A percentile compares a stretch with the other conserved stretches of the same genome.
These are phyloP conservation scores for Bothrops alternatus DNA, from an alignment of 2,797 vertebrate genomes.

Conservation along the genomic window DNA sequence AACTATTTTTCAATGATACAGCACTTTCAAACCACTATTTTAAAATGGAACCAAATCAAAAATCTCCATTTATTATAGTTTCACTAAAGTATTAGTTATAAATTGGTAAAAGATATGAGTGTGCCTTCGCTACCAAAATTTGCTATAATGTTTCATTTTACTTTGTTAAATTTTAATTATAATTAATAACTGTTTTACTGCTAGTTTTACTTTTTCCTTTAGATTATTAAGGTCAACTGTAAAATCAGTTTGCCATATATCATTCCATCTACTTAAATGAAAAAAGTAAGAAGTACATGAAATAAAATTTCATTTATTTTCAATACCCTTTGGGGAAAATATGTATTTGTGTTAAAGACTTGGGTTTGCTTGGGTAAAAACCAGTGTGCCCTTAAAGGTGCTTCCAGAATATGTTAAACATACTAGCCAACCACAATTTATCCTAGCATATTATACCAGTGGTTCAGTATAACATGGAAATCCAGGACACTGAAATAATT, in stretches of 20 bases:
- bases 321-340: background rate
- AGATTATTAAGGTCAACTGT: background rate
- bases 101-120: background rate
- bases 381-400: background rate
- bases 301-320: background rate
- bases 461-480: background rate
- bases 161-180: background rate
- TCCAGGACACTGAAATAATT: background rate
- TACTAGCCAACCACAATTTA: background rate
- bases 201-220: background rate
- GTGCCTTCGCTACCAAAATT: background rate
- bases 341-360: background rate
- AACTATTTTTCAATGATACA: background rate
- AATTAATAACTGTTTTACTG: background rate
- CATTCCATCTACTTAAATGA: background rate
- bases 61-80: background rate
- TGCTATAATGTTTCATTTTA: background rate
- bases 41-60: background rate
- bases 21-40: background rate
- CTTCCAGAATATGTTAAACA: background rate
- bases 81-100: background rate
- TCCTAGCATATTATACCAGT: background rate
- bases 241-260: background rate
- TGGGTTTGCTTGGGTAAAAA: background rate
- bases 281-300: background rate